Conservation (phyloP, 2,888 invertebrate species). For the Synergus umbraculus region DNA sequence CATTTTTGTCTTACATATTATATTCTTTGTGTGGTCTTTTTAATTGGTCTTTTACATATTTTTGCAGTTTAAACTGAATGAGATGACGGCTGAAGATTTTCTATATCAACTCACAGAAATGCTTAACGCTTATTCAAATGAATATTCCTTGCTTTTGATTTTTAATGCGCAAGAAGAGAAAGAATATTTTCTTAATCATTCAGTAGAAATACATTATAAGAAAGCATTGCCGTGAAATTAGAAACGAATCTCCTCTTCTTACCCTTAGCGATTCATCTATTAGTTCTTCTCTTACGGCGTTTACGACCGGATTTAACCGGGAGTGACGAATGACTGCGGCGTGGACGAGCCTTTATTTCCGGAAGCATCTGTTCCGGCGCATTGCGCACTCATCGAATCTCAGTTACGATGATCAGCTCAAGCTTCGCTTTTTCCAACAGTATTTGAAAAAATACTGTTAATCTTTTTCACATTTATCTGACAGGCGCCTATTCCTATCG, state of each 20-base stretch:
- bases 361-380: slow-evolving; percentile 55
- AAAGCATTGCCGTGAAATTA: slow-evolving; percentile 52
- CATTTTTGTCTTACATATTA: slow-evolving; percentile 5
- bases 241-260: slow-evolving; percentile 44
- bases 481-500: neutral
- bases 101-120: neutral
- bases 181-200: slow-evolving; percentile 6
- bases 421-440: neutral
- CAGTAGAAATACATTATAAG: neutral
- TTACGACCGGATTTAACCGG: slow-evolving; percentile 63
- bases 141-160: neutral
- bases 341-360: slow-evolving; percentile 56
- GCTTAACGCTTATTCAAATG: neutral
- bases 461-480: neutral
- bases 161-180: slow-evolving; percentile 6
- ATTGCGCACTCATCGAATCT: slow-evolving; percentile 50
- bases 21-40: neutral
- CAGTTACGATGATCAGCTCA: neutral
- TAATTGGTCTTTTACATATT: neutral
- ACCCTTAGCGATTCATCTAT: slow-evolving; percentile 39
- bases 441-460: neutral
- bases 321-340: slow-evolving; percentile 62
- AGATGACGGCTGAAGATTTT: neutral
- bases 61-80: neutral
- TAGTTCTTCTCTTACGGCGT: slow-evolving; percentile 54